Base-by-base conservation (phyloP, 2,888 invertebrate genomes). In the Tridacna gigas region DNA sequence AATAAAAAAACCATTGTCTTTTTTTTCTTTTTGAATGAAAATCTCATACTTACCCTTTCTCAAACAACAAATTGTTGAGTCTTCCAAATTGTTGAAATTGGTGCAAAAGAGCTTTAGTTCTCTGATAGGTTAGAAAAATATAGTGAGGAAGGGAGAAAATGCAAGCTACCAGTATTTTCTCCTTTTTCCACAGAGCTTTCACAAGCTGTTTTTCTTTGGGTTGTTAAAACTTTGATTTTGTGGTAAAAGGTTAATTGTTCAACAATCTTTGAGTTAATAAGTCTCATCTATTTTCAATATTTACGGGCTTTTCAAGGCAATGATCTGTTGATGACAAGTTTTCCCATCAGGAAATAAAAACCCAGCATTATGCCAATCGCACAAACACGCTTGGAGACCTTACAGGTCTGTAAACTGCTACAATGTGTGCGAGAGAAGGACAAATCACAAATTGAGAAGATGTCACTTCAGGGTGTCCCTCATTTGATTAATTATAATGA, bases 401-500 rank as follows among this genome's bases (percentile, higher is more conserved):
- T 94, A 88, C 95, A 95, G 88, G 93, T 95, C 51, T 94, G 95
- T 89, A 95, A 95, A 88, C 90, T 95, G 47, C 83, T 95, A 77
- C 94, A 95, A 89, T 94, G 94, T 90, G 94, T 95, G n/a, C 87
- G 94, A 61, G 92, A 93, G 37, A 91, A 92, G 69, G 93, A 95
- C 88, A 91, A 89, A 51, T 82, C 86, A 2, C 94, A 94, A 86
- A 93, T 95, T 15, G 91, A 93, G 79, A 94, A 95, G 81, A 89
- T 95, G 84, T 92, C 91, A 28, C 74, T 86, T 0, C 93, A 92
- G 89, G 95, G 95, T n/a, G 91, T 94, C 0, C 94, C 94, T 22
- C 93, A 94, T 84, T 89, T 95, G 37, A 92, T 95, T 60, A 95
- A 95, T 84, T 95, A 94, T 83, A 94, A 94, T 86, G 95, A 95